Percentiles rank a stretch among this genome's conserved stretches.
These are phyloP conservation scores for Phalangium opilio DNA, from an alignment of 2,888 invertebrate species.

Conservation along the genomic window DNA sequence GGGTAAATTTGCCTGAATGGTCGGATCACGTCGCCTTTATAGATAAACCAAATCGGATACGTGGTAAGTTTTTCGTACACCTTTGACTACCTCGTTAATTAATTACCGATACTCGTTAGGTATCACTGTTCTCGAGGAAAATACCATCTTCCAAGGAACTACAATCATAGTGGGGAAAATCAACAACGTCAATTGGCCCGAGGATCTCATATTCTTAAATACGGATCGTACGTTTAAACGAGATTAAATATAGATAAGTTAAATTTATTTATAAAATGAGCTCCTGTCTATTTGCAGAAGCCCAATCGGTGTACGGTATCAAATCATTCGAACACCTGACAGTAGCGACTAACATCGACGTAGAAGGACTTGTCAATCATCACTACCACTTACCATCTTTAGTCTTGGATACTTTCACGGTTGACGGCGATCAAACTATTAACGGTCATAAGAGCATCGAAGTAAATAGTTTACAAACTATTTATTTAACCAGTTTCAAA, in stretches of 20 bases:
- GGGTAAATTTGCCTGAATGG: constrained; percentile 4
- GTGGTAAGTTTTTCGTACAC: too few relatives aligned
- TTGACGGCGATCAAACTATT: constrained; percentile 7
- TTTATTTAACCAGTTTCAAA: too few relatives aligned
- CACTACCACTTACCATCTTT: constrained; percentile 6
- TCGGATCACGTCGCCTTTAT: constrained; percentile 3
- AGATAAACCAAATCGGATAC: background rate
- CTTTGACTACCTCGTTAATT: too few relatives aligned
- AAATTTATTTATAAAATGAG: too few relatives aligned
- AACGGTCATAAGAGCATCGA: constrained; percentile 6
- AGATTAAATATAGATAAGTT: too few relatives aligned
- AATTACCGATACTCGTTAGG: too few relatives aligned
- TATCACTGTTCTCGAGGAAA: too few relatives aligned
- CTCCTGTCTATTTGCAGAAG: constrained; percentile 6
- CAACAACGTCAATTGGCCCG: too few relatives aligned
- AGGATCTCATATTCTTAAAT: too few relatives aligned
- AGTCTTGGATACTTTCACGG: constrained; percentile 7
- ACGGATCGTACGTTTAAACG: too few relatives aligned
- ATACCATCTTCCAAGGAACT: too few relatives aligned
- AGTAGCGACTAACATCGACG: constrained; percentile 4
- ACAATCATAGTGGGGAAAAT: too few relatives aligned
- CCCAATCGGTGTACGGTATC: constrained; percentile 12
- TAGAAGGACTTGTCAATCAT: constrained; percentile 8
- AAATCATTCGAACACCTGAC: constrained; percentile 11
- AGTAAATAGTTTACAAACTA: constrained; percentile 5